Percentiles rank a stretch among this genome's conserved stretches.
Evolutionary conservation across 2,888 invertebrate genomes (phyloP).

Genomic region (Halictus quadricinctus): DNA sequence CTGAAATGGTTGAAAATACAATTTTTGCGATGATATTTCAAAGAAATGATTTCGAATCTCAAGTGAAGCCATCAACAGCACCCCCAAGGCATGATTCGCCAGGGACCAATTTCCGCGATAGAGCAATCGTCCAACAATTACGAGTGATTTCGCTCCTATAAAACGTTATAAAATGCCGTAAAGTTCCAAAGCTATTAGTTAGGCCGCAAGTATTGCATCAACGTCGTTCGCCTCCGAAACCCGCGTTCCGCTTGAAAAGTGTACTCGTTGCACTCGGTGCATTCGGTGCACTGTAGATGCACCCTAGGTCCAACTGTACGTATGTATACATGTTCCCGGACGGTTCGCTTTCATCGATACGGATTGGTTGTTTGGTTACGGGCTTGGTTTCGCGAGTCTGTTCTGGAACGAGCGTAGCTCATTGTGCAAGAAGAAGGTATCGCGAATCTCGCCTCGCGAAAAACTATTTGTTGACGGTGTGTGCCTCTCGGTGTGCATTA

Average conservation of each 20-base stretch:
- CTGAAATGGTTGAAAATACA: background rate
- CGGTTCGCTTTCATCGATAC: slow-evolving; percentile 61
- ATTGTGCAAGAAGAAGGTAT: slow-evolving; percentile 69
- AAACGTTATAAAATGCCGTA: background rate
- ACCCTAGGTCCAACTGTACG: slow-evolving; percentile 23
- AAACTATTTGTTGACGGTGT: slow-evolving; percentile 28
- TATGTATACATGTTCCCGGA: background rate
- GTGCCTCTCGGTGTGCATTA: slow-evolving; percentile 5
- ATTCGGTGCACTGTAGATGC: slow-evolving; percentile 36
- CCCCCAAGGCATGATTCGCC: background rate
- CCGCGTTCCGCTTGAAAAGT: background rate
- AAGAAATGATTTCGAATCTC: background rate
- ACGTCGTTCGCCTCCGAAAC: background rate
- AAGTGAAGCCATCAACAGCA: background rate
- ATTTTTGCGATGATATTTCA: background rate
- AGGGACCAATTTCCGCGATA: too few species aligned
- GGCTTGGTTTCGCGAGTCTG: background rate
- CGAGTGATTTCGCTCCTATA: background rate
- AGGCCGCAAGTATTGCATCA: background rate
- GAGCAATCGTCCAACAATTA: too few species aligned
- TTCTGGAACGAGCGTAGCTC: background rate
- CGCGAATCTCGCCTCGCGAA: slow-evolving; percentile 45
- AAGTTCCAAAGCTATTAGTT: background rate
- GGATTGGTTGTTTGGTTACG: slow-evolving; percentile 42
- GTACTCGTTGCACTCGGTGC: background rate